phyloP scores from a whole-genome alignment of 35 echinoderm and acorn worm species.

The Patiria miniata region DNA sequence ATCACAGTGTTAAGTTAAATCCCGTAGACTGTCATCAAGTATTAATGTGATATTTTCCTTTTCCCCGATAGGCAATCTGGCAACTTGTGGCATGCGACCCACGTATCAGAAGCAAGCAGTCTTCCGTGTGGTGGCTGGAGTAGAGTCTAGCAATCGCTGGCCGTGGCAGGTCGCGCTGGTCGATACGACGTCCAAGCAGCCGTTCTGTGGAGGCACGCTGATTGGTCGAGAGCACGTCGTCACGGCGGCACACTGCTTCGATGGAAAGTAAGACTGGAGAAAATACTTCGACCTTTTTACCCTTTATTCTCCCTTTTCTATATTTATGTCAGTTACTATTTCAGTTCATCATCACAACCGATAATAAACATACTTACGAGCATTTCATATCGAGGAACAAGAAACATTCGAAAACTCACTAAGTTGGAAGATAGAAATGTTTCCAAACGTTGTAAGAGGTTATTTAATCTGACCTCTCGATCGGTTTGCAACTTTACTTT shows the following conservation, averaged over 20 bases:
- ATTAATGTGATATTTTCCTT: no score
- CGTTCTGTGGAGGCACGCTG: slow-evolving; percentile 61
- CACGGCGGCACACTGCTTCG: slow-evolving; percentile 67
- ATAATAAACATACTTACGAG: no score
- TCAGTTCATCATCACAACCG: not conserved
- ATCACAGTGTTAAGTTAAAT: no score
- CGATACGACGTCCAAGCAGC: slow-evolving; percentile 5
- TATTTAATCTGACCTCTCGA: no score
- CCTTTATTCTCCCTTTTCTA: not conserved
- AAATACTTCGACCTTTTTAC: not conserved
- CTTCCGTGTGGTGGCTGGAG: slow-evolving; percentile 40
- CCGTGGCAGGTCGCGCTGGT: slow-evolving; percentile 57
- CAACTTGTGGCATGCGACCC: slow-evolving; percentile 14
- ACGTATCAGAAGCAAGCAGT: not conserved
- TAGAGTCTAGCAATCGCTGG: slow-evolving; percentile 27
- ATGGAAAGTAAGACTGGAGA: slow-evolving; percentile 4
- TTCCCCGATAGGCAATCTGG: not conserved
- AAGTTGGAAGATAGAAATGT: no score
- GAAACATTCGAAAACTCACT: no score
- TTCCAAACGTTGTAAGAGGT: no score
- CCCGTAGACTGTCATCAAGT: no score
- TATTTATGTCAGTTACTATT: not conserved
- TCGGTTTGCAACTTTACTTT: no score
- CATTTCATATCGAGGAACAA: no score
- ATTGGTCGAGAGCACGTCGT: slow-evolving; percentile 50